These are phyloP conservation scores for Pararge aegeria DNA, from an alignment of 1,140 invertebrate species.

Conservation along the genomic window DNA sequence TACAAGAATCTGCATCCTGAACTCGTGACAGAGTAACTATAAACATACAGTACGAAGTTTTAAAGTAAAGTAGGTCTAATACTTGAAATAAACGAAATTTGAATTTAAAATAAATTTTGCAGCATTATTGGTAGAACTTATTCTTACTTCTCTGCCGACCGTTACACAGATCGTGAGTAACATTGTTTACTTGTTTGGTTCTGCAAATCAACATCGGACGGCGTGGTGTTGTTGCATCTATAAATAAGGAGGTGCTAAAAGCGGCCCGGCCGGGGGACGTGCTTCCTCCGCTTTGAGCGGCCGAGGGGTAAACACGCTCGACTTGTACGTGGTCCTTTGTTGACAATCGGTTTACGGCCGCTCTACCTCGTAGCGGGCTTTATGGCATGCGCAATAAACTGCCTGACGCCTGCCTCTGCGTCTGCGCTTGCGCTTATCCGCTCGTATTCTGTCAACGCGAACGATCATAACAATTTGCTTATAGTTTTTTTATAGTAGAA, in stretches of 20 bases:
- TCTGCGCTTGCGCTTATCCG: conserved; percentile 11
- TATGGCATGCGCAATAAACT: conserved; percentile 56
- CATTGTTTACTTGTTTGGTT: conserved; percentile 62
- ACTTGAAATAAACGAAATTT: too few species aligned
- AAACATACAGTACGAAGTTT: too few species aligned
- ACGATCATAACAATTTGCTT: not conserved
- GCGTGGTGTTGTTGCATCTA: conserved; percentile 67
- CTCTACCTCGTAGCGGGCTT: conserved; percentile 50
- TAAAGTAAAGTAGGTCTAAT: too few species aligned
- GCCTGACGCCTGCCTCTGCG: conserved; percentile 23
- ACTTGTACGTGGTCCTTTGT: conserved; percentile 63
- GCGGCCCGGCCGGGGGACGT: conserved; percentile 66
- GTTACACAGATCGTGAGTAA: conserved; percentile 43
- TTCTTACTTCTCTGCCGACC: conserved; percentile 22
- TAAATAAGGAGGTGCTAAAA: conserved; percentile 79
- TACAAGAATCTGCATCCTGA: not conserved
- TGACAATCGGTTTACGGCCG: conserved; percentile 67
- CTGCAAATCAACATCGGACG: conserved; percentile 66
- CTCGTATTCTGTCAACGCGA: conserved; percentile 2
- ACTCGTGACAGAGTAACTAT: too few species aligned
- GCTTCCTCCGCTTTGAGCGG: conserved; percentile 72
- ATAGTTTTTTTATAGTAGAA: too few species aligned
- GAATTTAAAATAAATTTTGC: not conserved
- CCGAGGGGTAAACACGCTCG: conserved; percentile 65
- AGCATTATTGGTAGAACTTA: not conserved